Evolutionary conservation across 1,140 invertebrate genomes (phyloP), one percentile per base, ranked within the genome.

Genomic region (Monomorium pharaonis): DNA sequence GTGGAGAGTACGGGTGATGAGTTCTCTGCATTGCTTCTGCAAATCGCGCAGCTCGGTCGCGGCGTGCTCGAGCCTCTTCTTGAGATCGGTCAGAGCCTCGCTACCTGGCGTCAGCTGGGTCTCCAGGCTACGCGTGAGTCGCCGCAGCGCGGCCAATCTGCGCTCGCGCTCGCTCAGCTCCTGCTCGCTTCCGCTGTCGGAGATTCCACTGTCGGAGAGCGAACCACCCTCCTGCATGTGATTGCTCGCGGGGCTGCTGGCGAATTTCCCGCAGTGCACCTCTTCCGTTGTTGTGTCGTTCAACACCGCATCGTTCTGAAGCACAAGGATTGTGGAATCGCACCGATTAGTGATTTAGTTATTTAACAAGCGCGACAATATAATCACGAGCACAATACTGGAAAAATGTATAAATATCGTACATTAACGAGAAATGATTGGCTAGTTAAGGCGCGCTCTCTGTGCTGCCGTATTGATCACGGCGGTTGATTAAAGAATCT

Each of bases 21-120:
- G 94, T 44, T 97, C 97, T 2, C 97, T 95, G 89, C 98, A 98
- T n/a, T 97, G 97, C 83, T 97, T 96, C 93, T 98, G 97, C 24
- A 98, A 94, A 27, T 96, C 96, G 86, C 97, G 96, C 33, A 98
- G 95, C 94, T 98, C 97, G 69, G 96, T 96, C 92, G 98, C 97
- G n/a, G 97, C 97, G 86, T 97, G 96, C 86, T 97, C 97, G 94
- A 98, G 97, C 85, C 97, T 97, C 95, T 97, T 96, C 84, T 94
- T 95, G 21, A 95, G 90, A 42, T 95, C 93, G 54, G 88, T 75
- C 7, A 97, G 95, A 0, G 96, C 96, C 47, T 96, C 95, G 86
- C 96, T 96, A 27, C 96, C 96, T 0, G 97, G 97, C 24, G 96
- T 95, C 72, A 98, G 93, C 1, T 96, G 96, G 12, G 95, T 94